Base-by-base conservation (phyloP, 2,888 invertebrate species). In the Trissolcus japonicus region DNA sequence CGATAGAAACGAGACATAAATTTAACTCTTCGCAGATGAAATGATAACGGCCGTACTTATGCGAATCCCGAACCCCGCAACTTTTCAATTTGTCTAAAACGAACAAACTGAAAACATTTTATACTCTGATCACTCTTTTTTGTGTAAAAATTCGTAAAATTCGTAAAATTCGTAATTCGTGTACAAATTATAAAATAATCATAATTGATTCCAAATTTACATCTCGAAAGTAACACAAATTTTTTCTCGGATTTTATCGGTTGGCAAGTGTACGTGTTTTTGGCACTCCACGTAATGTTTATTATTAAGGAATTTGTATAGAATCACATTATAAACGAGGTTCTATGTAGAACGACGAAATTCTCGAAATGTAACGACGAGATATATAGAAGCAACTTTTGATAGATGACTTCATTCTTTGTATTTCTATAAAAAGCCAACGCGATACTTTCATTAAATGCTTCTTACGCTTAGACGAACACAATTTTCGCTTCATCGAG, bases 321-420 rank as follows among this genome's bases (percentile, higher is more conserved):
- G 66, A n/a, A 41, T 56, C 61, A 61, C 60, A 60, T 50, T 61
- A 21, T 73, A 73, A 66, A 40, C 46, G 53, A 43, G 55, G 41
- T 66, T 73, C 65, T 73, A 43, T 41, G 66, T 73, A 73, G 66
- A 67, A 61, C 60, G 48, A 73, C 50, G 55, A 50, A 53, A 73
- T 66, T 73, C 66, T 60, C 55, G 41, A 61, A 73, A 17, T 66
- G 56, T 46, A 66, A 43, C 48, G 56, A 48, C 54, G 21, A 50
- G 43, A 40, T 41, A 17, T 66, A 7, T 46, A 61, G 65, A 63
- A 50, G 57, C 60, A 19, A 60, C 54, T 40, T 59, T 71, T 69
- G 60, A 66, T 65, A 61, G 53, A 51, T 56, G 43, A 66, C 50
- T 66, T 54, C 25, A 59, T 65, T 68, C 68, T 67, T 75, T 75